phyloP scores from a whole-genome alignment of 2,113 vertebrate species.

The Paramisgurnus dabryanus region DNA sequence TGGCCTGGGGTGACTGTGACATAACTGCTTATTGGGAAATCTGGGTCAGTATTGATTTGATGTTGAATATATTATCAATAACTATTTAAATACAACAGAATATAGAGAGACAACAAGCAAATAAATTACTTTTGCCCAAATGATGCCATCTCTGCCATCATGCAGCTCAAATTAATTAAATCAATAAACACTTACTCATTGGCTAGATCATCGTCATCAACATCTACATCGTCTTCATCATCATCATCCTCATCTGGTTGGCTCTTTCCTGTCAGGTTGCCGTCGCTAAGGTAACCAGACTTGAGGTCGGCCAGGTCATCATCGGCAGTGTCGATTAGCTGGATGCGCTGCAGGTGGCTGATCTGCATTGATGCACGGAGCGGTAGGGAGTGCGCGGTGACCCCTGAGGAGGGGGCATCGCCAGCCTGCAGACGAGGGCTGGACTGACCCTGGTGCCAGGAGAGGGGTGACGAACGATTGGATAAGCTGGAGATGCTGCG shows the following conservation, averaged over 20 bases:
- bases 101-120: background rate
- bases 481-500: constrained; percentile 90
- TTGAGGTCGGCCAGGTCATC: constrained; percentile 84
- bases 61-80: too few species aligned
- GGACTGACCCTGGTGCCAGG: constrained; percentile 93
- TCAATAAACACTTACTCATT: constrained; percentile 78
- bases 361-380: constrained; percentile 83
- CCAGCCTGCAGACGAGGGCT: constrained; percentile 93
- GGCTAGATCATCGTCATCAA: constrained; percentile 85
- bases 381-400: constrained; percentile 83
- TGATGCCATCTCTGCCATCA: background rate
- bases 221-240: constrained; percentile 77
- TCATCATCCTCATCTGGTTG: constrained; percentile 77
- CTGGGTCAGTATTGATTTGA: background rate
- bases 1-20: constrained; percentile 15
- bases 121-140: background rate
- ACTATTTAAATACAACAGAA: too few species aligned
- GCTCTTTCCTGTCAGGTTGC: constrained; percentile 82
- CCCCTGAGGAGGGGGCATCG: constrained; percentile 86
- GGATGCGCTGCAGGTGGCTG: constrained; percentile 85
- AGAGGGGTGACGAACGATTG: constrained; percentile 91
- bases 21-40: background rate
- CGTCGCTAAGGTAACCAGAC: constrained; percentile 88
- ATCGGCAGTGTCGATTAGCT: constrained; percentile 75
- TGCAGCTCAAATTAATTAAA: background rate